A percentile compares a stretch with the other conserved stretches of the same genome.
phyloP scores from a whole-genome alignment of 2,113 vertebrate species.

The Fukomys damarensis region DNA sequence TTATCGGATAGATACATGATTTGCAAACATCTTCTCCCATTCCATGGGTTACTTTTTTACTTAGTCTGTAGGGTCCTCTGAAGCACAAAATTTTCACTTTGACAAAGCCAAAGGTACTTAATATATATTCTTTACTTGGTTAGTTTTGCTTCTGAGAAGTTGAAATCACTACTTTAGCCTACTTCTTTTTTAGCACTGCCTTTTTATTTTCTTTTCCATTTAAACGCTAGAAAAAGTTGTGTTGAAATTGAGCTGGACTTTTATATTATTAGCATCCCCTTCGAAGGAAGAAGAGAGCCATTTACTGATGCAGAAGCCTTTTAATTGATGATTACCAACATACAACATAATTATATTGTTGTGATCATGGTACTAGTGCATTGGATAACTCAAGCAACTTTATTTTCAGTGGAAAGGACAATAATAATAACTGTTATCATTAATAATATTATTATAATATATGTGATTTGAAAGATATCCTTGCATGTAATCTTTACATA shows the following conservation, averaged over 20 bases:
- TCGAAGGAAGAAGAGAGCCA: neutral
- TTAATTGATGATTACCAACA: constrained; percentile 9
- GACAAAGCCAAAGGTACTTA: neutral
- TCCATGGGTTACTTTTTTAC: neutral
- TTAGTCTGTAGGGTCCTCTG: neutral
- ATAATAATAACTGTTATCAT: neutral
- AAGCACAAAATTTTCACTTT: neutral
- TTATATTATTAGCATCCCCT: neutral
- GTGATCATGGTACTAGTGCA: neutral
- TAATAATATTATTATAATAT: constrained; percentile 8
- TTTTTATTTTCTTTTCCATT: neutral
- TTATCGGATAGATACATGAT: neutral
- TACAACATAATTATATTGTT: constrained; percentile 6
- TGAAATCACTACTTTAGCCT: neutral
- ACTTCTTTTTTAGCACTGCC: neutral
- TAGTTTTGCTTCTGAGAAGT: neutral
- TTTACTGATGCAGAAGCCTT: neutral
- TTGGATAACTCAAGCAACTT: neutral
- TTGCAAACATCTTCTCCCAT: neutral
- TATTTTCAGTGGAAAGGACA: neutral
- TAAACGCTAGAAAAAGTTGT: neutral
- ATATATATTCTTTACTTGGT: neutral
- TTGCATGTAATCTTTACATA: neutral
- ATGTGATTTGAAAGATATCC: constrained; percentile 1
- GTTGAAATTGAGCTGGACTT: constrained; percentile 4